These are phyloP conservation scores for Enteromius argenteus DNA, from an alignment of 2,797 vertebrate genomes.

Conservation along the genomic window DNA sequence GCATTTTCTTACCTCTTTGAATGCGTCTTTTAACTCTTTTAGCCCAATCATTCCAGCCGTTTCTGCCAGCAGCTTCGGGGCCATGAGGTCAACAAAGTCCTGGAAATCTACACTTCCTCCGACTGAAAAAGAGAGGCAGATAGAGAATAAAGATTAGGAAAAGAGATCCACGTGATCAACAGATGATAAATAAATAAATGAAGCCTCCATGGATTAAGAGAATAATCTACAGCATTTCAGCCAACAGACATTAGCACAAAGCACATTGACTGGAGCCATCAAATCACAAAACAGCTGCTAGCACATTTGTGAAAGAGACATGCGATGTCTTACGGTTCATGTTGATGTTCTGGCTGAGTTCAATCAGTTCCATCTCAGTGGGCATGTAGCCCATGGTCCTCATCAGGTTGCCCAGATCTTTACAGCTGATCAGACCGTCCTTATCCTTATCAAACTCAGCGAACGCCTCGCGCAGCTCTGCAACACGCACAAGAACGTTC, in stretches of 20 bases:
- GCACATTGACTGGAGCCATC: neutral
- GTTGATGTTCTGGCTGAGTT: constrained; percentile 95
- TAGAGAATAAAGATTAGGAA: neutral
- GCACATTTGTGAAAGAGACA: neutral
- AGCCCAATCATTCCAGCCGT: constrained; percentile 83
- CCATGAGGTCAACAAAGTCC: constrained; percentile 81
- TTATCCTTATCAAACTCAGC: constrained; percentile 92
- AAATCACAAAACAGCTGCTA: neutral
- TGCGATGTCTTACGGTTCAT: constrained; percentile 80
- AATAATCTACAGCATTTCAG: neutral
- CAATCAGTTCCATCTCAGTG: constrained; percentile 97
- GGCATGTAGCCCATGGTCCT: constrained; percentile 98
- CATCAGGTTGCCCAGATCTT: constrained; percentile 97
- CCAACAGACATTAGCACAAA: neutral
- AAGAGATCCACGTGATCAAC: neutral
- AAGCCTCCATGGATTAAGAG: constrained; percentile 1
- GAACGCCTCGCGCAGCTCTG: constrained; percentile 93
- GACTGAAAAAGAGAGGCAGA: constrained; percentile 64
- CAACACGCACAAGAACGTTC: constrained; percentile 30
- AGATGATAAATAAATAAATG: neutral
- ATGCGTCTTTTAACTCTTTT: constrained; percentile 82
- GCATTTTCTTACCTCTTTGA: constrained; percentile 74
- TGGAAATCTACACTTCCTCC: constrained; percentile 81
- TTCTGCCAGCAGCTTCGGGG: constrained; percentile 80
- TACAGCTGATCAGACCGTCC: constrained; percentile 92